Evolutionary conservation across 1,140 invertebrate species (phyloP).

Genomic region (Diuraphis noxia): DNA sequence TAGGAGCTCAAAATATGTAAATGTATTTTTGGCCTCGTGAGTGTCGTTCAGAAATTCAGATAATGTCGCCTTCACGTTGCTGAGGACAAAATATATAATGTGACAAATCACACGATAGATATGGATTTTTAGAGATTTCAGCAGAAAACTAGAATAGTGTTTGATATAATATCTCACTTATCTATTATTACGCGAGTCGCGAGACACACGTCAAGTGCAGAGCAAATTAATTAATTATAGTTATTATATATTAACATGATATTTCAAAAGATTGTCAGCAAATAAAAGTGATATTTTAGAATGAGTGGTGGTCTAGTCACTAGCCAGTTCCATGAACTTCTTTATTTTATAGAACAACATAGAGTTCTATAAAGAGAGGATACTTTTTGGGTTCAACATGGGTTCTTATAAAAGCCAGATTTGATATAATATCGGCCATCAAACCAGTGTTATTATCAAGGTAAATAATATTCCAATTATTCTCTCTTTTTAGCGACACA

Average conservation of each 20-base stretch:
- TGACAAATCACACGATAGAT: not conserved
- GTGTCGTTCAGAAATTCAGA: not conserved
- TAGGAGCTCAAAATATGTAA: not conserved
- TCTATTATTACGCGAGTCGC: too few species aligned
- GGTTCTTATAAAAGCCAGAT: not conserved
- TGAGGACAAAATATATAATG: not conserved
- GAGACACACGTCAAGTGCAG: too few species aligned
- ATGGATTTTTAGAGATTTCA: not conserved
- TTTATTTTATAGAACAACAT: too few species aligned
- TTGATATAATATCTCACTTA: not conserved
- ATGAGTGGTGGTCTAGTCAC: not conserved
- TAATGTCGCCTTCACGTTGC: fast-evolving
- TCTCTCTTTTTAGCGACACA: too few species aligned
- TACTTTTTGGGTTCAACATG: not conserved
- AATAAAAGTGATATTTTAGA: not conserved
- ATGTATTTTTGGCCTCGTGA: not conserved
- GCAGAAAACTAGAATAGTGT: not conserved
- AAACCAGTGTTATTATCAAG: not conserved
- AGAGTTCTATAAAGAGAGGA: too few species aligned
- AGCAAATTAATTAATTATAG: too few species aligned
- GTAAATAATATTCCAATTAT: too few species aligned
- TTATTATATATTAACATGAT: too few species aligned
- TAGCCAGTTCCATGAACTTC: not conserved
- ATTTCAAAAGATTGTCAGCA: not conserved
- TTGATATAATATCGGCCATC: not conserved